Evolutionary conservation across 2,888 invertebrate species (phyloP), one percentile per base, ranked within the genome.

Genomic region (Ligdia adustata): DNA sequence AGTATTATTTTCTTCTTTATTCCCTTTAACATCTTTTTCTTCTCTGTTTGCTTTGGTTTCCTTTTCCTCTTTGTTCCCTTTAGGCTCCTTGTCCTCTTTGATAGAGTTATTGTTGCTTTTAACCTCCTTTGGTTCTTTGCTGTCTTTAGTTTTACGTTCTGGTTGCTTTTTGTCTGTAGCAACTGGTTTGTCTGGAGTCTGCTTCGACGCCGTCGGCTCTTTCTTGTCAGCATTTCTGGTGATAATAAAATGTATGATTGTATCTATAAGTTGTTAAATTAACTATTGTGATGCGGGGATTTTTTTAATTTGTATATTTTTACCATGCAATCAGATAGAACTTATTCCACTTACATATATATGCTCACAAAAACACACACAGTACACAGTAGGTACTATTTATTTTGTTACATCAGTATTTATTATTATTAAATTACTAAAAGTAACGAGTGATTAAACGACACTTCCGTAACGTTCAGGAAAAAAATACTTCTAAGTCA

Each of bases 111-210:
- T 73, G 22, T 70, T 72, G 33, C 63, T 69, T 47, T 76, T 82
- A 0, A 46, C 34, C 11, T 82, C 80, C 49, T 79, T 83, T 1
- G 34, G 54, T 26, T 86, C 88, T 65, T 82, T 88, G 13, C 81
- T 77, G 44, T 86, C 86, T 42, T 86, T 84, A 52, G 80, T 83
- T 73, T 86, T 88, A 63, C 75, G 75, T 33, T 85, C 85, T 0
- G 57, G 51, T 49, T 79, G 35, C 20, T 46, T 46, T 16, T 18
- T 49, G 15, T 55, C 55, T 14, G 9, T 14, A n/a, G n/a, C n/a
- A n/a, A n/a, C n/a, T 3, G 31, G 4, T 22, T 78, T 87, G 24
- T 85, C 87, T 1, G 59, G 22, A 2, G 64, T 42, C 0, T 53
- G 35, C 22, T 57, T 50, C 9, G 56, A 13, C 1, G 54, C 7